These are phyloP conservation scores for Phymatocera aterrima DNA, from an alignment of 2,888 invertebrate genomes.

Conservation along the genomic window DNA sequence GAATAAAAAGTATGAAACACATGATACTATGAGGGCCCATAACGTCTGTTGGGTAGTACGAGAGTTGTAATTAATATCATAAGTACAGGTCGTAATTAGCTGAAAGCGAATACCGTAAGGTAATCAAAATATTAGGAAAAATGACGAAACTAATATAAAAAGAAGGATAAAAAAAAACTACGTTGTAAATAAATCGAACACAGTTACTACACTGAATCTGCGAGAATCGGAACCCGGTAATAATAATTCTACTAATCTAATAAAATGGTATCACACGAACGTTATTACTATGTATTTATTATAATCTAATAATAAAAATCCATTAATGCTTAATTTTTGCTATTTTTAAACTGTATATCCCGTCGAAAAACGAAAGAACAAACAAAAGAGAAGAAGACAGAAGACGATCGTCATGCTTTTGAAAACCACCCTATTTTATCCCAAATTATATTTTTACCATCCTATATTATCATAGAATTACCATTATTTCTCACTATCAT, in stretches of 20 bases:
- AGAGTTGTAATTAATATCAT: constrained; percentile 1
- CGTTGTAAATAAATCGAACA: constrained; percentile 31
- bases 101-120: constrained; percentile 11
- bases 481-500: too few relatives aligned
- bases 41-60: constrained; percentile 23
- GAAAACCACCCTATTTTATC: too few relatives aligned
- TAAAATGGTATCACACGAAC: constrained; percentile 30
- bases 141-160: neutral
- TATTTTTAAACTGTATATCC: neutral
- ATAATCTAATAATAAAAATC: constrained; percentile 63
- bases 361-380: neutral
- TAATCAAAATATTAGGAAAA: neutral
- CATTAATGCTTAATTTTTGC: neutral
- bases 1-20: constrained; percentile 27
- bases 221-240: neutral
- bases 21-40: constrained; percentile 6
- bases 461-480: too few relatives aligned
- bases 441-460: too few relatives aligned
- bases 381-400: too few relatives aligned
- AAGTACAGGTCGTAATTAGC: constrained; percentile 15
- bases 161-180: neutral
- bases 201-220: constrained; percentile 1
- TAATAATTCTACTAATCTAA: constrained; percentile 61
- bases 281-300: constrained; percentile 69
- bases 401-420: too few relatives aligned